A percentile compares a stretch with the other conserved stretches of the same genome.
These are phyloP conservation scores for Micromys minutus DNA, from an alignment of 2,113 vertebrate genomes.

Conservation along the genomic window DNA sequence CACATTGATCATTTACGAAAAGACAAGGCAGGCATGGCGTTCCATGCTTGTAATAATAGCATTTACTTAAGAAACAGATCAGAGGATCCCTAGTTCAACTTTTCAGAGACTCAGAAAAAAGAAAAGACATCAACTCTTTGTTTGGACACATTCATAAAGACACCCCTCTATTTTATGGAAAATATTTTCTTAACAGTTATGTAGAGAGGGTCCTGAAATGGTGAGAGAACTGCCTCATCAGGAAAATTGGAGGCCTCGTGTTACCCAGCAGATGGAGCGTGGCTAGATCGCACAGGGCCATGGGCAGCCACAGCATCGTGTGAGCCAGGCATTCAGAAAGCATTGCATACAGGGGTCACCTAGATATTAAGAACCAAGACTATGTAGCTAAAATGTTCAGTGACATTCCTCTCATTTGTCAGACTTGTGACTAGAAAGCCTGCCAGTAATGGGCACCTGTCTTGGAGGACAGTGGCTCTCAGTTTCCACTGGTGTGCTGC, in stretches of 20 bases:
- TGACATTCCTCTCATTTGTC: neutral
- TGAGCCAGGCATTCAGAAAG: neutral
- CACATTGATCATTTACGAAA: neutral
- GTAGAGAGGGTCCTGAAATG: neutral
- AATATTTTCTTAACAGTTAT: neutral
- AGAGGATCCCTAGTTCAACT: neutral
- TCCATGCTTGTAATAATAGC: neutral
- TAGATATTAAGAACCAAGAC: neutral
- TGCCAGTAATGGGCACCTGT: neutral
- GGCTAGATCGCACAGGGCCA: neutral
- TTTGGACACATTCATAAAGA: neutral
- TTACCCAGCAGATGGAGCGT: neutral
- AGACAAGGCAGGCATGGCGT: neutral
- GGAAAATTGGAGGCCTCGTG: neutral
- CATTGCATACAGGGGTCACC: neutral
- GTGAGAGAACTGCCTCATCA: neutral
- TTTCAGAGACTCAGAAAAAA: neutral
- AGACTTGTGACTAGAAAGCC: neutral
- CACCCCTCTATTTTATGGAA: neutral
- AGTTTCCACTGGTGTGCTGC: neutral
- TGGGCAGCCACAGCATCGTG: neutral
- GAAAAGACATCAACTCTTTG: neutral
- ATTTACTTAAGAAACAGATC: neutral
- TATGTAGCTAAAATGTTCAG: neutral
- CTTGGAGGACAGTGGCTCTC: neutral